phyloP scores from a whole-genome alignment of 2,113 vertebrate genomes.

The Atlantisia rogersi region DNA sequence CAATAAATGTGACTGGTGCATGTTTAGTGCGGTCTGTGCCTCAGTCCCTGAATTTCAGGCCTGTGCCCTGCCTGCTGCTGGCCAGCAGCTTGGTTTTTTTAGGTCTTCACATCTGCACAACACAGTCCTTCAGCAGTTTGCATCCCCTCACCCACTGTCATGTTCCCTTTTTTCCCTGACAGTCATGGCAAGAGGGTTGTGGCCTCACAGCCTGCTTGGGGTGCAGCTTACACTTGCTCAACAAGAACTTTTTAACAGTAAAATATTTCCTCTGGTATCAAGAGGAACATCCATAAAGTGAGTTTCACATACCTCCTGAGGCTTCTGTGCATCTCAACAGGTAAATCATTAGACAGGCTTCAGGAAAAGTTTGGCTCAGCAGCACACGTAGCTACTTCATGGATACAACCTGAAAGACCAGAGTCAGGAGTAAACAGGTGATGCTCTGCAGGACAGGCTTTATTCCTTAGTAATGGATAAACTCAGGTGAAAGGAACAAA shows the following conservation, averaged over 20 bases:
- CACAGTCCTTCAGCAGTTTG: not conserved
- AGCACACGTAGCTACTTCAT: fast-evolving
- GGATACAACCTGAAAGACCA: not conserved
- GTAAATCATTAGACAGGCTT: not conserved
- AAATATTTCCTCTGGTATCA: not conserved
- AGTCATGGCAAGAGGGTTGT: fast-evolving
- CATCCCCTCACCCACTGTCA: not conserved
- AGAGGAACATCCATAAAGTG: not conserved
- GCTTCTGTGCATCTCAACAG: not conserved
- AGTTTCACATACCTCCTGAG: not conserved
- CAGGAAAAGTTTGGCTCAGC: too few relatives aligned
- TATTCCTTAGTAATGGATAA: not conserved
- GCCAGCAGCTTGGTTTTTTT: not conserved
- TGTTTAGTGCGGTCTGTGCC: not conserved
- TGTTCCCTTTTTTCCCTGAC: not conserved
- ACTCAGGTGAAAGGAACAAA: fast-evolving
- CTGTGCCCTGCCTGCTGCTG: fast-evolving
- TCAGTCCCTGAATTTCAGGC: not conserved
- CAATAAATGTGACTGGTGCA: not conserved
- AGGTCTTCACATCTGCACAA: fast-evolving
- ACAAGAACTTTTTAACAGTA: not conserved
- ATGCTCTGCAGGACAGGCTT: not conserved
- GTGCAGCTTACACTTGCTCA: not conserved
- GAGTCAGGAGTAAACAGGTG: not conserved
- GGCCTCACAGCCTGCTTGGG: fast-evolving